Evolutionary conservation across 2,888 invertebrate genomes (phyloP).

Genomic region (Agapostemon virescens): DNA sequence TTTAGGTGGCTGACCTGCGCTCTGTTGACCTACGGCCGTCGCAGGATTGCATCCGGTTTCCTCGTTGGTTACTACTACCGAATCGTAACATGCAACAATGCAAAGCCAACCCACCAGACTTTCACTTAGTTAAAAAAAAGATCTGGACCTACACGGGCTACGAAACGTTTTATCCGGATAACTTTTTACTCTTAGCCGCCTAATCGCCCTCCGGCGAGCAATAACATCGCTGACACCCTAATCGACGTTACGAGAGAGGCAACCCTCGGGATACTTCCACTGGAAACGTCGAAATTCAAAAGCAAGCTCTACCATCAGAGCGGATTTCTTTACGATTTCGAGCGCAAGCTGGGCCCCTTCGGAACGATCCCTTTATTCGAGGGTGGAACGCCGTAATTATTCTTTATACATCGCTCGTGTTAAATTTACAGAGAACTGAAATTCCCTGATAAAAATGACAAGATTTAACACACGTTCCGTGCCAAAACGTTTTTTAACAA

Average conservation of each 20-base stretch:
- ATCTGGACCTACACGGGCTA: conserved; percentile 53
- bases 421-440: no score
- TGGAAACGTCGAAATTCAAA: not conserved
- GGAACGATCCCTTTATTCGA: not conserved
- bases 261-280: not conserved
- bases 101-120: conserved; percentile 80
- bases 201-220: not conserved
- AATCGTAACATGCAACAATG: conserved; percentile 81
- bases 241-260: not conserved
- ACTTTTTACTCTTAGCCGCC: not conserved
- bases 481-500: no score
- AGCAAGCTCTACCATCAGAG: not conserved
- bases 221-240: not conserved
- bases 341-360: not conserved
- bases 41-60: conserved; percentile 80
- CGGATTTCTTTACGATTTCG: not conserved
- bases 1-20: conserved; percentile 83
- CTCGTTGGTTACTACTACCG: conserved; percentile 80
- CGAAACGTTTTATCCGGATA: conserved; percentile 40
- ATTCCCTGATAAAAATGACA: no score
- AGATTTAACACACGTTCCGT: no score
- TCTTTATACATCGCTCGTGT: no score
- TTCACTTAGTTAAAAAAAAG: conserved; percentile 74
- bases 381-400: not conserved
- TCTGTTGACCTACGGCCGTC: conserved; percentile 81